phyloP scores from a whole-genome alignment of 1,140 invertebrate species.

The Whitmania pigra region DNA sequence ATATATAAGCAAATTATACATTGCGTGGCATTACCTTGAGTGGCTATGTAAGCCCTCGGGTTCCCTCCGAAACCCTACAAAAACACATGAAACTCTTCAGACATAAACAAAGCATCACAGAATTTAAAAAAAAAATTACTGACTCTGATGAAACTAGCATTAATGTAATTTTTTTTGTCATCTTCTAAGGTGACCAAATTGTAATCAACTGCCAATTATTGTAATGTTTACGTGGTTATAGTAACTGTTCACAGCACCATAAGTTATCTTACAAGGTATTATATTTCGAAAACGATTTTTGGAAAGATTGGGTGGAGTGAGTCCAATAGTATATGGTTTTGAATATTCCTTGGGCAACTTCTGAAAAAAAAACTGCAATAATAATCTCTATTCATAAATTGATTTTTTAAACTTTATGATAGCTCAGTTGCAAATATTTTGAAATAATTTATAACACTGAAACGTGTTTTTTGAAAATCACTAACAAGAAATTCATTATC shows the following conservation, averaged over 20 bases:
- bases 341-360: not conserved
- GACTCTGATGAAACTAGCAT: conserved; percentile 6
- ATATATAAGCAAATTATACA: too few species aligned
- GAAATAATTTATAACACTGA: not conserved
- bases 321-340: not conserved
- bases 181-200: not conserved
- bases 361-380: not conserved
- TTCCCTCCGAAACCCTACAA: not conserved
- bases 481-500: not conserved
- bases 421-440: not conserved
- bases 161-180: not conserved
- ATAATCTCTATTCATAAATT: too few species aligned
- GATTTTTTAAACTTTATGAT: too few species aligned
- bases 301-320: not conserved
- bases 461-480: not conserved
- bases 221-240: not conserved
- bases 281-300: conserved; percentile 8
- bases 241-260: not conserved
- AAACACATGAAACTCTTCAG: not conserved
- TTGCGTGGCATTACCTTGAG: not conserved
- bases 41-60: not conserved
- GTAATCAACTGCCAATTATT: not conserved
- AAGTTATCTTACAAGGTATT: not conserved
- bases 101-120: not conserved
- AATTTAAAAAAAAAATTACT: not conserved